These are phyloP conservation scores for Bhutanitis thaidina DNA, from an alignment of 2,888 invertebrate species.

Conservation along the genomic window DNA sequence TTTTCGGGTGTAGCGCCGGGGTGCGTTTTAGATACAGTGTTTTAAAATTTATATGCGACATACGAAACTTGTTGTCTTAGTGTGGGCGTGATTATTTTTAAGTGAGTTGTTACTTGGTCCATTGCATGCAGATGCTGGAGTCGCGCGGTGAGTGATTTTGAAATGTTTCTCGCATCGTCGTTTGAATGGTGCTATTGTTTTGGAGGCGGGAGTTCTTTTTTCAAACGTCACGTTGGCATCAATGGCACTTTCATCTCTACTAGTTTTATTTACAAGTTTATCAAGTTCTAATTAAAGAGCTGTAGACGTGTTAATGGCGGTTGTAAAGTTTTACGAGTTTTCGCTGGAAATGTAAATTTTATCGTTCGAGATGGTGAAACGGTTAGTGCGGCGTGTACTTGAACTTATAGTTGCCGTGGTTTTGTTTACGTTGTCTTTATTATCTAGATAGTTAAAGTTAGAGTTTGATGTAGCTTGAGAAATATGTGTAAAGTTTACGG, in stretches of 20 bases:
- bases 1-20: conserved; percentile 50
- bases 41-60: conserved; percentile 36
- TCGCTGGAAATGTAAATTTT: conserved; percentile 60
- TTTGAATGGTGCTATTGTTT: conserved; percentile 70
- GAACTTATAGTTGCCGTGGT: conserved; percentile 36
- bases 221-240: conserved; percentile 42
- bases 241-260: conserved; percentile 55
- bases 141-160: conserved; percentile 70
- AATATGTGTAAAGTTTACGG: conserved; percentile 5
- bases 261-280: conserved; percentile 54
- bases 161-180: conserved; percentile 44
- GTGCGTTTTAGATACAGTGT: conserved; percentile 53
- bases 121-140: conserved; percentile 57
- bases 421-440: conserved; percentile 33
- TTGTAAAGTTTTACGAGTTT: conserved; percentile 59
- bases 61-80: conserved; percentile 28
- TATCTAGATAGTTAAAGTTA: conserved; percentile 20
- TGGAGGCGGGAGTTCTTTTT: conserved; percentile 45
- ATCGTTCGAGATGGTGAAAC: conserved; percentile 35
- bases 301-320: conserved; percentile 48
- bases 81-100: conserved; percentile 43
- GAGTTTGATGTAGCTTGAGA: background rate
- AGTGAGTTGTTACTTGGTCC: conserved; percentile 50
- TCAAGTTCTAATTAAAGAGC: conserved; percentile 63
- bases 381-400: conserved; percentile 38